A percentile compares a stretch with the other conserved stretches of the same genome.
These are phyloP conservation scores for Galaxias olidus DNA, from an alignment of 2,797 vertebrate genomes.

Conservation along the genomic window DNA sequence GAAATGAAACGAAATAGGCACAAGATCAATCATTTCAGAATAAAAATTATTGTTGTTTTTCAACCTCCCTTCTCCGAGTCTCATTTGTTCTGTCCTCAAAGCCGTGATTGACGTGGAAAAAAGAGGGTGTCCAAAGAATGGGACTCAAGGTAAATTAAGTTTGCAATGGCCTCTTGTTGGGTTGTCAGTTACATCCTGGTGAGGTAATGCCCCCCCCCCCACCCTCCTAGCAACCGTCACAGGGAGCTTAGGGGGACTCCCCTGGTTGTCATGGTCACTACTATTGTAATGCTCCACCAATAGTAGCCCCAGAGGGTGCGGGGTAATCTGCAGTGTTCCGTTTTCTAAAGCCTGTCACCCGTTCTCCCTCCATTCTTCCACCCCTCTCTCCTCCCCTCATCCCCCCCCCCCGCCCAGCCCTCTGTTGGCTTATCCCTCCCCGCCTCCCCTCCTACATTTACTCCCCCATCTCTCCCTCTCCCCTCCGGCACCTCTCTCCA, in stretches of 20 bases:
- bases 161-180: neutral
- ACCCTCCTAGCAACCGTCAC: slow-evolving; percentile 40
- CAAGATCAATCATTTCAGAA: slow-evolving; percentile 74
- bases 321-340: slow-evolving; percentile 9
- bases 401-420: neutral
- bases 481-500: neutral
- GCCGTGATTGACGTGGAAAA: neutral
- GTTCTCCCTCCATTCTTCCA: slow-evolving; percentile 7
- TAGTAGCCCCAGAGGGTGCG: slow-evolving; percentile 7
- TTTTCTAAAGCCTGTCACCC: slow-evolving; percentile 32
- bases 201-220: slow-evolving; percentile 48
- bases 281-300: slow-evolving; percentile 34
- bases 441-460: too few species aligned
- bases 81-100: slow-evolving; percentile 42
- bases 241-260: slow-evolving; percentile 38
- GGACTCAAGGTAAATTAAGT: slow-evolving; percentile 2
- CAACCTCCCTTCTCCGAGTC: slow-evolving; percentile 39
- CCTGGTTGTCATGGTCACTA: slow-evolving; percentile 61
- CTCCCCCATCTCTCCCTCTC: neutral
- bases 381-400: slow-evolving; percentile 1
- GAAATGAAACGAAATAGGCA: slow-evolving; percentile 53
- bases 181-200: slow-evolving; percentile 12
- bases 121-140: neutral
- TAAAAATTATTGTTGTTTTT: slow-evolving; percentile 73
- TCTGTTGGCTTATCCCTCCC: neutral